Evolutionary conservation across 2,888 invertebrate species (phyloP).

Genomic region (Acleris sparsana): DNA sequence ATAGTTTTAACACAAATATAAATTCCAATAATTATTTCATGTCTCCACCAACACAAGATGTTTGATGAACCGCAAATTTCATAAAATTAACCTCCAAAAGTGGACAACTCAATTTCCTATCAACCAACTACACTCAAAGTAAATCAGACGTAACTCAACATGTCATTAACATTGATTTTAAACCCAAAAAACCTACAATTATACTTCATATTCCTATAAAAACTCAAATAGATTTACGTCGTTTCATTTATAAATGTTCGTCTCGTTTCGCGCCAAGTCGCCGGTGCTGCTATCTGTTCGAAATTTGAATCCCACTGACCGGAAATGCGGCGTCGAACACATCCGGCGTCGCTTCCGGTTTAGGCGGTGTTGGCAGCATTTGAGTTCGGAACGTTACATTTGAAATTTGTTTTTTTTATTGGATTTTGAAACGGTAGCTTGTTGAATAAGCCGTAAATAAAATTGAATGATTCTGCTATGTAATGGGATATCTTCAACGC

Average conservation of each 20-base stretch:
- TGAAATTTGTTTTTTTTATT: not conserved
- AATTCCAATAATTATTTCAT: too few relatives aligned
- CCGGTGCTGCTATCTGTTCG: conserved; percentile 29
- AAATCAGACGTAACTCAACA: not conserved
- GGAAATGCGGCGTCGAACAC: conserved; percentile 37
- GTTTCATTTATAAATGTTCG: not conserved
- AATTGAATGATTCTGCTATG: too few relatives aligned
- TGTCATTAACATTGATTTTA: not conserved
- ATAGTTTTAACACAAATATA: too few relatives aligned
- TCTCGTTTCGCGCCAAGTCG: conserved; percentile 8
- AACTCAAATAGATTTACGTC: not conserved
- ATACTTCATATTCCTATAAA: not conserved
- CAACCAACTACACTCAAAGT: not conserved
- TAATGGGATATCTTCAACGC: too few relatives aligned
- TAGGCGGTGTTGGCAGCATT: conserved; percentile 16
- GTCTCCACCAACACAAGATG: too few relatives aligned
- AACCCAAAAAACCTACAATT: not conserved
- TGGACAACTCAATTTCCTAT: conserved; percentile 32
- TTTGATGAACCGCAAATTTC: not conserved
- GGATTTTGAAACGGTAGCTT: not conserved
- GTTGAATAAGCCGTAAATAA: too few relatives aligned
- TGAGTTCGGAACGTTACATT: conserved; percentile 2
- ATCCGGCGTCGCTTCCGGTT: conserved; percentile 30
- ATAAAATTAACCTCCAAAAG: conserved; percentile 29
- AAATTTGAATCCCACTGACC: conserved; percentile 37